Base-by-base conservation (phyloP, 2,113 vertebrate species). In the Syngnathus floridae region DNA sequence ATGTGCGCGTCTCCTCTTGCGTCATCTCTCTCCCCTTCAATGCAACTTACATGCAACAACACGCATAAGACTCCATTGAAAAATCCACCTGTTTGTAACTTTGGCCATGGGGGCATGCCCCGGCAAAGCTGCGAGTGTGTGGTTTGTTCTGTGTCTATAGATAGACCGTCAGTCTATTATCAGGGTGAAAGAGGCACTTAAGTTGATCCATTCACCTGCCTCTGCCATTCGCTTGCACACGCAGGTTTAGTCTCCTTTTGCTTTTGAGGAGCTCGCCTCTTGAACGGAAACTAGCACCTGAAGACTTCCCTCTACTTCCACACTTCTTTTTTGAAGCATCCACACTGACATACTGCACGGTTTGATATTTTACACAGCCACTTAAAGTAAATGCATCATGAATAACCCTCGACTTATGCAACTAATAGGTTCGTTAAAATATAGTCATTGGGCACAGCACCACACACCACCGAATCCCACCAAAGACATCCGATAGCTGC, bases 171-270 rank as follows among this genome's bases (percentile, higher is more conserved):
- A 41, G 72, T 74, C 84, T 88, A 84, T 87, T 81, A 87, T 86
- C 82, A 84, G 86, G 78, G 70, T 72, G 73, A 70, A 82, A 55
- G 82, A 82, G 81, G 79, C 76, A 72, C 60, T 74, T 80, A 81
- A 80, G 73, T 74, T 85, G 78, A 89, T 84, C 85, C 81, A 77
- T 81, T 84, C 90, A 90, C 88, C 88, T 91, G 89, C 82, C 82
- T 76, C 86, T 88, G 89, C 75, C 82, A 79, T 76, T 90, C 79
- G 68, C 61, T 64, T 62, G 1, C 61, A 67, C 66, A 51, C 74
- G 69, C 58, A 21, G 61, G 67, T 71, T 72, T 74, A 60, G 66
- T 41, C 58, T 52, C 43, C 54, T 19, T 63, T 49, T 55, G 60
- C 22, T 36, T 48, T 26, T 7, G 35, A 46, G 3, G 22, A 59